These are phyloP conservation scores for Leucania comma DNA, from an alignment of 2,888 invertebrate genomes.

Conservation along the genomic window DNA sequence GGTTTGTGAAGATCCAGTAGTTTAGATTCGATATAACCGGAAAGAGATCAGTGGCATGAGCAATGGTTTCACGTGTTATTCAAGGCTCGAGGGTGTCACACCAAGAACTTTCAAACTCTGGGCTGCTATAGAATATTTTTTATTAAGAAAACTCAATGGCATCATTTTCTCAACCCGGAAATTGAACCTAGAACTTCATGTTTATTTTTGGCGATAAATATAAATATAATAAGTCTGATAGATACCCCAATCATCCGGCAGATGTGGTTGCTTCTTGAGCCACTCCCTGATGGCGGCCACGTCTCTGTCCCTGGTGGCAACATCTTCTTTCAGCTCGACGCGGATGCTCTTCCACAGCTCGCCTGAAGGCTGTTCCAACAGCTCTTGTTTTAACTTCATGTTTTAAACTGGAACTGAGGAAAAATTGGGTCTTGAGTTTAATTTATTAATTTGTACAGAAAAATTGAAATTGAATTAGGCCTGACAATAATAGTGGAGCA, in stretches of 20 bases:
- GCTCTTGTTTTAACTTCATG: slow-evolving; percentile 90
- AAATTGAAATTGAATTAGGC: not conserved
- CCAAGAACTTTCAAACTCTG: no score
- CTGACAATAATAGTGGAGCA: not conserved
- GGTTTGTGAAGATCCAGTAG: no score
- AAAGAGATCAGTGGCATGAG: no score
- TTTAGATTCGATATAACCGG: no score
- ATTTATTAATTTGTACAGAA: not conserved
- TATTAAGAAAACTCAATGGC: no score
- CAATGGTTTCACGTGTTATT: no score
- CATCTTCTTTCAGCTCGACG: slow-evolving; percentile 93
- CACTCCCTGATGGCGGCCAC: slow-evolving; percentile 91
- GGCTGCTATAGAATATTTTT: no score
- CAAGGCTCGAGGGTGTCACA: no score
- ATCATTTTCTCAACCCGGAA: no score
- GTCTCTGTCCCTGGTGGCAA: slow-evolving; percentile 89
- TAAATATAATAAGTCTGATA: not conserved
- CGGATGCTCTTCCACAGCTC: slow-evolving; percentile 93
- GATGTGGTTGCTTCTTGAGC: slow-evolving; percentile 92
- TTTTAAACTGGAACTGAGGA: slow-evolving; percentile 61
- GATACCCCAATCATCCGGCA: slow-evolving; percentile 91
- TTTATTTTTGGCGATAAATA: not conserved
- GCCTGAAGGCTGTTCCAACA: slow-evolving; percentile 92
- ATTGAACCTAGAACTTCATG: no score
- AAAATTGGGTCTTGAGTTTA: not conserved